Percentiles rank a stretch among this genome's conserved stretches.
These are phyloP conservation scores for Campylomormyrus numenius DNA, from an alignment of 2,113 vertebrate genomes.

Conservation along the genomic window DNA sequence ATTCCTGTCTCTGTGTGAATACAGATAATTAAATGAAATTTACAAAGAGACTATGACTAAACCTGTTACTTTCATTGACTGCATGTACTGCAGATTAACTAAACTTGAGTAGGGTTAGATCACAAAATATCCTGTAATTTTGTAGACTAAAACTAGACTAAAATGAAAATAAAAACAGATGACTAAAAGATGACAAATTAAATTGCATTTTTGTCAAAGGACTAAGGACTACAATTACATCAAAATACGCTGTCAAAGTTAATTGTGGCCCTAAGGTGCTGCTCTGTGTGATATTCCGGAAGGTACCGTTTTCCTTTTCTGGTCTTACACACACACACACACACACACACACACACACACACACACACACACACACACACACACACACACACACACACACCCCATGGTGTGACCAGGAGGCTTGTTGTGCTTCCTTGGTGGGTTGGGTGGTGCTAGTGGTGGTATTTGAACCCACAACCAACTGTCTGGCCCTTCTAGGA, in stretches of 20 bases:
- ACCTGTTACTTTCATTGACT: neutral
- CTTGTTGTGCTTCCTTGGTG: neutral
- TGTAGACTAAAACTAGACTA: neutral
- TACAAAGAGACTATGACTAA: neutral
- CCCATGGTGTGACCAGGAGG: neutral
- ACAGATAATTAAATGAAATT: neutral
- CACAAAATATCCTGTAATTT: no score
- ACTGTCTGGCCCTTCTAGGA: neutral
- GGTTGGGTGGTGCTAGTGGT: neutral
- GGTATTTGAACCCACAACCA: neutral
- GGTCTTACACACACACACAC: neutral
- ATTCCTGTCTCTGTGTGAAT: neutral
- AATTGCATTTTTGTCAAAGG: neutral
- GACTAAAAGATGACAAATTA: neutral
- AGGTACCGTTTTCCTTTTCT: neutral
- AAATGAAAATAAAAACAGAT: neutral
- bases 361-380: neutral
- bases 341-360: neutral
- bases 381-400: neutral
- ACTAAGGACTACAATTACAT: neutral
- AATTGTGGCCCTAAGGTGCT: neutral
- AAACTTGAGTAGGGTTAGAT: neutral
- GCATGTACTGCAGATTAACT: neutral
- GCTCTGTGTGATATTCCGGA: neutral
- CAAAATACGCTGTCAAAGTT: neutral